Conservation (phyloP, 2,113 vertebrate genomes). For the Cyprinodon variegatus region DNA sequence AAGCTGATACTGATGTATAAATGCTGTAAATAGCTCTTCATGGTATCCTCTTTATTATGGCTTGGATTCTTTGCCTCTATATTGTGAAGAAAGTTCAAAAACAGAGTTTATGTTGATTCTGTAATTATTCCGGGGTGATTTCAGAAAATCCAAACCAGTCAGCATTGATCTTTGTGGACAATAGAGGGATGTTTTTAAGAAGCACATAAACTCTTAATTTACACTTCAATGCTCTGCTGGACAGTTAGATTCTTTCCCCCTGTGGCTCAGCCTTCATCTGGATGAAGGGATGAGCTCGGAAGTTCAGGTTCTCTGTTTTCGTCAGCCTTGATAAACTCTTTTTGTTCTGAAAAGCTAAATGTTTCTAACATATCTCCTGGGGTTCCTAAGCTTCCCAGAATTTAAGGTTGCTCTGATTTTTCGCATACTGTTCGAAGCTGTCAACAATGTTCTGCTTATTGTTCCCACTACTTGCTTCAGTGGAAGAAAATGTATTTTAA, state of each 20-base stretch:
- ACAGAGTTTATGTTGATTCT: background rate
- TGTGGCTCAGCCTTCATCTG: background rate
- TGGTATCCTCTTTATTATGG: conserved; percentile 19
- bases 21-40: conserved; percentile 58
- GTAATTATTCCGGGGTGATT: background rate
- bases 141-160: background rate
- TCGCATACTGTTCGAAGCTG: conserved; percentile 20
- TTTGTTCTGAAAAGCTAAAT: background rate
- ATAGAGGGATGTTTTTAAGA: background rate
- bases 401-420: background rate
- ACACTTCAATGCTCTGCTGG: background rate
- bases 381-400: background rate
- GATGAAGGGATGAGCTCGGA: background rate
- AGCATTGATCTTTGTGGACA: background rate
- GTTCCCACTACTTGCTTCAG: conserved; percentile 69
- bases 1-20: conserved; percentile 38
- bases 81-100: background rate
- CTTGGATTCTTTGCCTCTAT: conserved; percentile 3
- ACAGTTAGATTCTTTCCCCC: background rate
- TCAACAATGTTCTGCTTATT: conserved; percentile 35
- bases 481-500: conserved; percentile 69
- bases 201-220: background rate
- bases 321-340: background rate
- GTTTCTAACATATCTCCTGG: background rate
- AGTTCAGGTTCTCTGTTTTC: background rate